These are phyloP conservation scores for Orcinus orca DNA, from an alignment of 2,113 vertebrate genomes.

Conservation along the genomic window DNA sequence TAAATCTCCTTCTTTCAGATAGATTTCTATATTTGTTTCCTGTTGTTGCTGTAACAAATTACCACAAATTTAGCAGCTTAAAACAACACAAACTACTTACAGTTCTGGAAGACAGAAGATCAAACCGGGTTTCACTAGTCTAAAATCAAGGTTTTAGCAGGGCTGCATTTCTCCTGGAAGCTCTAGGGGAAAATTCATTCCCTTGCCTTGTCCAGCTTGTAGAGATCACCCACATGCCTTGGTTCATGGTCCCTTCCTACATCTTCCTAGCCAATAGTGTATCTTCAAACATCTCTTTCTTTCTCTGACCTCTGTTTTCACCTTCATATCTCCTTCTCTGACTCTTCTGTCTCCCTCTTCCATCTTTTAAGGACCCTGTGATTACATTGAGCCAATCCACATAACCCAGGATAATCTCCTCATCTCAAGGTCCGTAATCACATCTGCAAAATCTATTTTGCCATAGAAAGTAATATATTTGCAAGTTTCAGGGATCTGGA, in stretches of 20 bases:
- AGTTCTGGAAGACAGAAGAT: not conserved
- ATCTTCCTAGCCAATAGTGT: not conserved
- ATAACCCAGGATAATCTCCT: not conserved
- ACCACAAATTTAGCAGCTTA: not conserved
- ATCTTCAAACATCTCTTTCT: not conserved
- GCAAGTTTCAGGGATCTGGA: not conserved
- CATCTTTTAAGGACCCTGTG: not conserved
- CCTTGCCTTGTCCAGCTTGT: not conserved
- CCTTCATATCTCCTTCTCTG: not conserved
- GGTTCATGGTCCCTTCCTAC: not conserved
- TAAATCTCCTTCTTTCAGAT: not conserved
- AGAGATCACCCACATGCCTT: not conserved
- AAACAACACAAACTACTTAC: not conserved
- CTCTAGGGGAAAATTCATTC: not conserved
- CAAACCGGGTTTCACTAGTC: not conserved
- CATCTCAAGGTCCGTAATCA: not conserved
- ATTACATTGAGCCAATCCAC: not conserved
- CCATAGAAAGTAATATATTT: not conserved
- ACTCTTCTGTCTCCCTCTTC: not conserved
- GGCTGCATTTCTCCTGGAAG: not conserved
- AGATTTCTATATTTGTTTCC: not conserved
- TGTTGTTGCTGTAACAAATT: not conserved
- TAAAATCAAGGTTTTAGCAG: not conserved
- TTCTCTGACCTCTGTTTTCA: not conserved
- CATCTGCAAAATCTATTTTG: not conserved